A percentile compares a stretch with the other conserved stretches of the same genome.
Evolutionary conservation across 1,140 invertebrate genomes (phyloP).

Genomic region (Stratiolaelaps scimitus): DNA sequence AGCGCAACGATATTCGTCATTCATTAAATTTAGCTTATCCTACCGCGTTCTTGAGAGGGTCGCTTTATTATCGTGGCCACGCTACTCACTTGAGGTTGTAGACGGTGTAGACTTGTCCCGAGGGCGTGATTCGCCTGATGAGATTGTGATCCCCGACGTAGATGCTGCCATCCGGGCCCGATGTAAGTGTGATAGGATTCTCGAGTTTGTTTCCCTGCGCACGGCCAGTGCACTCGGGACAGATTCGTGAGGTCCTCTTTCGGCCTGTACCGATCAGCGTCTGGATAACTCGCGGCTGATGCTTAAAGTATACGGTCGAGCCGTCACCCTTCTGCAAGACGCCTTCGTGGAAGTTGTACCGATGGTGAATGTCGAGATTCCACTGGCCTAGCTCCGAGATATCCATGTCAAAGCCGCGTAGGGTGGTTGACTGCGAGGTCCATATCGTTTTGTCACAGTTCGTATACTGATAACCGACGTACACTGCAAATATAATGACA

Average conservation of each 20-base stretch:
- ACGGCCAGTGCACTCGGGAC: constrained; percentile 61
- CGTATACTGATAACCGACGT: constrained; percentile 87
- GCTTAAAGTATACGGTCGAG: constrained; percentile 85
- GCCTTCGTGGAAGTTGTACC: constrained; percentile 93
- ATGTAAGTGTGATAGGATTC: constrained; percentile 76
- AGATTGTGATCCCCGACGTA: constrained; percentile 93
- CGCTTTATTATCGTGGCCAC: no score
- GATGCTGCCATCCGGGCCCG: constrained; percentile 79
- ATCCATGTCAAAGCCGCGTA: constrained; percentile 88
- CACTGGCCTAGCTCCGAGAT: constrained; percentile 88
- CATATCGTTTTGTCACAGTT: constrained; percentile 86
- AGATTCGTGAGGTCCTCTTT: constrained; percentile 65
- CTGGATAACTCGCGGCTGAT: constrained; percentile 74
- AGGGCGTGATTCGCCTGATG: constrained; percentile 72
- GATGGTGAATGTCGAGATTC: constrained; percentile 92
- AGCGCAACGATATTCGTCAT: no score
- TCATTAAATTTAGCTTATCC: no score
- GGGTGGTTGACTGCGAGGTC: constrained; percentile 84
- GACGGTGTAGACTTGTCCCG: constrained; percentile 58
- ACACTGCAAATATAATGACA: constrained; percentile 52
- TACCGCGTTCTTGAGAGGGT: no score
- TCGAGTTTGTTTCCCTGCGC: constrained; percentile 67
- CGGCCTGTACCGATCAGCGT: constrained; percentile 87
- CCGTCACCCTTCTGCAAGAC: constrained; percentile 95
- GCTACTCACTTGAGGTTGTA: constrained; percentile 68